A percentile compares a stretch with the other conserved stretches of the same genome.
phyloP scores from a whole-genome alignment of 2,113 vertebrate species.

The Himantopus leucocephalus region DNA sequence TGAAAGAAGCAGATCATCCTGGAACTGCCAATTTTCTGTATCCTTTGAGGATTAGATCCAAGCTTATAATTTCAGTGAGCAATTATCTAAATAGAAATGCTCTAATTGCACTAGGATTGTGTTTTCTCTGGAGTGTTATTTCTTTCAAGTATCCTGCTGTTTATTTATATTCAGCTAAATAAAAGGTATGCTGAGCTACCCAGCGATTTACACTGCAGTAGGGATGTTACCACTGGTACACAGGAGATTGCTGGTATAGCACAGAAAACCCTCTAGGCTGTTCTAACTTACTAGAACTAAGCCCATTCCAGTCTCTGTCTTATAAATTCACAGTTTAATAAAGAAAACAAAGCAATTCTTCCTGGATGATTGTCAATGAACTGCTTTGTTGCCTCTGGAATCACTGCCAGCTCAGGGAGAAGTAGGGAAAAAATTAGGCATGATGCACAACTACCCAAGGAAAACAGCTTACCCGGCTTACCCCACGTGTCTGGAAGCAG shows the following conservation, averaged over 20 bases:
- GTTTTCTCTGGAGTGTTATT: constrained; percentile 67
- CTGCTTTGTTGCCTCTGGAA: constrained; percentile 27
- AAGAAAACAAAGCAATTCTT: constrained; percentile 43
- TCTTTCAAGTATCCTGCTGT: constrained; percentile 66
- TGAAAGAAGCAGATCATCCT: constrained; percentile 9
- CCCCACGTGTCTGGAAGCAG: neutral
- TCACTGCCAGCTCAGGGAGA: neutral
- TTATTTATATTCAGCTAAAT: constrained; percentile 70
- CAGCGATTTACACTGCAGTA: constrained; percentile 20
- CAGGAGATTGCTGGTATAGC: neutral
- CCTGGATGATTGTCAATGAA: constrained; percentile 14
- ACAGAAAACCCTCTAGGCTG: constrained; percentile 32
- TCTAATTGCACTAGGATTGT: constrained; percentile 72
- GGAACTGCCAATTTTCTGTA: constrained; percentile 54
- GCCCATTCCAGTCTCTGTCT: neutral
- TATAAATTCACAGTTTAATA: constrained; percentile 46
- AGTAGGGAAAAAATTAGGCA: neutral
- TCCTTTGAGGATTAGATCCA: constrained; percentile 63
- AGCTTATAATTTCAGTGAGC: constrained; percentile 67
- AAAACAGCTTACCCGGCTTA: neutral
- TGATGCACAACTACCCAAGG: neutral
- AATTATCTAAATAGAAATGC: constrained; percentile 73
- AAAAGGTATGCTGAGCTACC: constrained; percentile 53
- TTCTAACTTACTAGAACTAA: constrained; percentile 35
- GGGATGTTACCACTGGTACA: neutral